Conservation (phyloP, 30 jellyfish, hydroid and myxozoan genomes). For the Hydra vulgaris region DNA sequence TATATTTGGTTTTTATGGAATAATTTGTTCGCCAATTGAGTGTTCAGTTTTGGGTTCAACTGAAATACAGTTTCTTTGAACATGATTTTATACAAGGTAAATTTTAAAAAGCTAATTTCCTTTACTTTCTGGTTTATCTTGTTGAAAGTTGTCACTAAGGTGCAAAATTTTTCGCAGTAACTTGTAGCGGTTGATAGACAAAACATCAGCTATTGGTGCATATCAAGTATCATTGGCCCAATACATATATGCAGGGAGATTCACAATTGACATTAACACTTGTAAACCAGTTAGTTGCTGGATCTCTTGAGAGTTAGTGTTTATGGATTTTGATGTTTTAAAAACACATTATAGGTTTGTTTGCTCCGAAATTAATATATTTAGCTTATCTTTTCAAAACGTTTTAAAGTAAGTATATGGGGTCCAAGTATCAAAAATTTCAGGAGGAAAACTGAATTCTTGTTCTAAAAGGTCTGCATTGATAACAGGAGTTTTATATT, state of each 20-base stretch:
- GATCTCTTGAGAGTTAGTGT: conserved; percentile 3
- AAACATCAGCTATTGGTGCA: conserved; percentile 1
- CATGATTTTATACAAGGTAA: conserved; percentile 31
- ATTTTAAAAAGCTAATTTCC: conserved; percentile 34
- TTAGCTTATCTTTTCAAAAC: neutral
- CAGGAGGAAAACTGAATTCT: neutral
- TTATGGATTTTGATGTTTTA: neutral
- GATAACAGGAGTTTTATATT: neutral
- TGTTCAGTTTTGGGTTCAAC: conserved; percentile 46
- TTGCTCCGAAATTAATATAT: neutral
- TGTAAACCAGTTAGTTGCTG: conserved; percentile 17
- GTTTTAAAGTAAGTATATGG: neutral
- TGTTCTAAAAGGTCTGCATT: neutral
- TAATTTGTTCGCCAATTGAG: conserved; percentile 47
- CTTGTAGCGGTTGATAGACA: conserved; percentile 18
- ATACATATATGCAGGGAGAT: conserved; percentile 8
- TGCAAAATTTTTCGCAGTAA: conserved; percentile 15
- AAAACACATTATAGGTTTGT: neutral
- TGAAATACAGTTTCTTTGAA: conserved; percentile 12
- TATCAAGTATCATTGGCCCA: conserved; percentile 5
- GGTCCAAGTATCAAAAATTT: neutral
- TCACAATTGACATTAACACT: conserved; percentile 15
- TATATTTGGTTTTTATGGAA: conserved; percentile 30
- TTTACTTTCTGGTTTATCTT: conserved; percentile 3
- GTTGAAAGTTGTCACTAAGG: conserved; percentile 8